Conservation (phyloP, 1,140 invertebrate genomes). For the Drosophila sucinea region DNA sequence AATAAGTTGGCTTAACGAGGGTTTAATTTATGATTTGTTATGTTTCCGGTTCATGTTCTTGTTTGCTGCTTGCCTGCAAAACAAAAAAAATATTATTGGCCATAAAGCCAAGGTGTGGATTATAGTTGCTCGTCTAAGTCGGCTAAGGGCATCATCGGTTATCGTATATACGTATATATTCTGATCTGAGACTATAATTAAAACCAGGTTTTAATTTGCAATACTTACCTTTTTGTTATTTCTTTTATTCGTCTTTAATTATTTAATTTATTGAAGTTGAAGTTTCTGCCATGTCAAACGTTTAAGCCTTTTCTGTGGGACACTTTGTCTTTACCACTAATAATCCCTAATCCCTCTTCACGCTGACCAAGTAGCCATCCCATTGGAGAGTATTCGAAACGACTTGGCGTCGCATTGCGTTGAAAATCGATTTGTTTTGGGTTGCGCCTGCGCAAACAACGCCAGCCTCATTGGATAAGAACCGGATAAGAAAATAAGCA, state of each 20-base stretch:
- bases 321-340: constrained; percentile 54
- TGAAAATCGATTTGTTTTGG: constrained; percentile 82
- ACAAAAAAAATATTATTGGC: constrained; percentile 72
- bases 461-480: constrained; percentile 71
- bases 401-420: constrained; percentile 67
- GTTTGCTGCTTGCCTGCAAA: constrained; percentile 39
- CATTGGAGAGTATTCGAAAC: constrained; percentile 25
- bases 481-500: constrained; percentile 79
- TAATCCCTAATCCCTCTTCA: constrained; percentile 77
- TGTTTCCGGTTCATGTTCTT: constrained; percentile 81
- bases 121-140: constrained; percentile 57
- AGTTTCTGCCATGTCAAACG: not conserved
- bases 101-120: constrained; percentile 80
- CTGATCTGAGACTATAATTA: not conserved
- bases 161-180: no score
- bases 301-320: not conserved
- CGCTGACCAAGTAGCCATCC: constrained; percentile 42
- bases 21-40: constrained; percentile 83
- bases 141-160: no score
- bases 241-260: not conserved
- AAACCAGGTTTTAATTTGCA: not conserved
- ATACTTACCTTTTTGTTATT: no score
- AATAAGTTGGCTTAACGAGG: constrained; percentile 83
- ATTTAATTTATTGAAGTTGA: not conserved
- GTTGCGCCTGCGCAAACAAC: constrained; percentile 83